phyloP scores from a whole-genome alignment of 2,888 invertebrate species.

The Oligia strigilis region DNA sequence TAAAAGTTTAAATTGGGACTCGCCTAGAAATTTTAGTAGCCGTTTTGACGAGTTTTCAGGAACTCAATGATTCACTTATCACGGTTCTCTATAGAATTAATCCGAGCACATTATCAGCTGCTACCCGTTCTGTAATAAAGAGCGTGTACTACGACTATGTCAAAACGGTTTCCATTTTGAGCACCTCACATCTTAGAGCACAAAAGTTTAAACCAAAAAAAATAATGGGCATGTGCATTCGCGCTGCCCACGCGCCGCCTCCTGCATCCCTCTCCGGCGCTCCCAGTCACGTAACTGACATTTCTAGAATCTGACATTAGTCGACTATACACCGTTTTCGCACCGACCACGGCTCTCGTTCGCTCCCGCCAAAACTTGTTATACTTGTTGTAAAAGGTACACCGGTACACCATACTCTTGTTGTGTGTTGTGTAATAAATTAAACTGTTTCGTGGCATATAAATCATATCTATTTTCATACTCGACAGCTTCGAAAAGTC shows the following conservation, averaged over 20 bases:
- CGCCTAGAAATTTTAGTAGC: neutral
- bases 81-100: neutral
- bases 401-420: no score
- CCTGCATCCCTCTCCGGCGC: no score
- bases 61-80: neutral
- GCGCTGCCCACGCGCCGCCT: no score
- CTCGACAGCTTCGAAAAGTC: slow-evolving; percentile 1
- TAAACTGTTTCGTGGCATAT: no score
- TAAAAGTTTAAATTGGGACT: no score
- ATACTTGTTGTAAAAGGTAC: no score
- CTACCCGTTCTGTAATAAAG: neutral
- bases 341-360: no score
- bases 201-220: neutral
- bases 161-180: neutral
- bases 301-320: no score
- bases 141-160: neutral
- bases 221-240: neutral
- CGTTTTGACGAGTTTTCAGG: neutral
- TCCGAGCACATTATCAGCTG: neutral
- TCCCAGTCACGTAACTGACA: no score
- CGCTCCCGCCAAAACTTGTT: no score
- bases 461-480: neutral
- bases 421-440: no score
- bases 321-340: no score
- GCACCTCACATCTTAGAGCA: neutral